A percentile compares a stretch with the other conserved stretches of the same genome.
Evolutionary conservation across 2,797 vertebrate genomes (phyloP).

Genomic region (Sphenopsis melanotis): DNA sequence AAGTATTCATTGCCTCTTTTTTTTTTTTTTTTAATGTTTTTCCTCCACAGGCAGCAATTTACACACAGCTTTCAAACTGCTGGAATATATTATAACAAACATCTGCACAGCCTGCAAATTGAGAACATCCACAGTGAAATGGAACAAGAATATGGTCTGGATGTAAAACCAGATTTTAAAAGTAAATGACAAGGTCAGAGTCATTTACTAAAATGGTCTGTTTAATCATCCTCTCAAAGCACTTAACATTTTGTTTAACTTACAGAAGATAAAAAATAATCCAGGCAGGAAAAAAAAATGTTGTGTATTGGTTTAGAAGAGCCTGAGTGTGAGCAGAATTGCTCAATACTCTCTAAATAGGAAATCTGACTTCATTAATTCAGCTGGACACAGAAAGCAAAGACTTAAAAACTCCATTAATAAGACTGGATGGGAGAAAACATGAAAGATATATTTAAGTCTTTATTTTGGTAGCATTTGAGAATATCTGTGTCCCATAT

Average conservation of each 20-base stretch:
- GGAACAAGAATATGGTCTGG: neutral
- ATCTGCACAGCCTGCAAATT: neutral
- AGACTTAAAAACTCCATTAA: neutral
- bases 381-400: neutral
- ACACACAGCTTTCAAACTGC: neutral
- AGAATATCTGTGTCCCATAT: neutral
- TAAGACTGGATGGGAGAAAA: neutral
- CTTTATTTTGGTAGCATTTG: neutral
- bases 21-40: neutral
- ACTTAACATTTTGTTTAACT: neutral
- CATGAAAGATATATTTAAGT: neutral
- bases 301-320: neutral
- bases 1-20: neutral
- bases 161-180: neutral
- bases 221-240: neutral
- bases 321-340: neutral
- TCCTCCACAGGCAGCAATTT: neutral
- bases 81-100: conserved; percentile 23
- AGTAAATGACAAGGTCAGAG: neutral
- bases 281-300: neutral
- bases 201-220: neutral
- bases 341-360: neutral
- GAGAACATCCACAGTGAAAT: neutral
- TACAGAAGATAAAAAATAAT: neutral
- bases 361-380: neutral